These are phyloP conservation scores for Balaeniceps rex DNA, from an alignment of 2,113 vertebrate genomes.

Conservation along the genomic window DNA sequence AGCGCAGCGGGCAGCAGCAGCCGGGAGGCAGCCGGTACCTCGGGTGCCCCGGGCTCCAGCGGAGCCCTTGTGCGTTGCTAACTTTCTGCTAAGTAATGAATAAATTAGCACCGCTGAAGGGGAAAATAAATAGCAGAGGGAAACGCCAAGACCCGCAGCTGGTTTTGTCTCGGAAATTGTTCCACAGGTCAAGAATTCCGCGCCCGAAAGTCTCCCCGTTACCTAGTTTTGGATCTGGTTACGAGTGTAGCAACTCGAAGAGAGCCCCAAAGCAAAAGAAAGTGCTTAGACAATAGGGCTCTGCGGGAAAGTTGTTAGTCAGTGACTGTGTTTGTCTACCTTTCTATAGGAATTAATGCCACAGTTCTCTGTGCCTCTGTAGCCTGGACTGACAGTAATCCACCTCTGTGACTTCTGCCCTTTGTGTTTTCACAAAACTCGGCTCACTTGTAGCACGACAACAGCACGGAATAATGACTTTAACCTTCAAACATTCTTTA, in stretches of 20 bases:
- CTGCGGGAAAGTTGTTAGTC: slow-evolving; percentile 63
- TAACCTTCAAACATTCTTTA: slow-evolving; percentile 67
- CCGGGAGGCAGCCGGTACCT: no score
- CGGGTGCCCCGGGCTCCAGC: no score
- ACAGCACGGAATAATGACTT: slow-evolving; percentile 70
- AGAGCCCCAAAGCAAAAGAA: slow-evolving; percentile 27
- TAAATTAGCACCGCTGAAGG: not conserved
- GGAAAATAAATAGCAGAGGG: not conserved
- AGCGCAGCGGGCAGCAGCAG: not conserved
- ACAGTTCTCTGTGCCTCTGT: slow-evolving; percentile 30
- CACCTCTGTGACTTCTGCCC: slow-evolving; percentile 68
- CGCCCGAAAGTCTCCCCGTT: slow-evolving; percentile 10
- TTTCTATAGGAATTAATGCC: slow-evolving; percentile 73
- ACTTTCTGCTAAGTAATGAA: slow-evolving; percentile 33
- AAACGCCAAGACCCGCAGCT: not conserved
- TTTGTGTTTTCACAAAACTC: slow-evolving; percentile 69
- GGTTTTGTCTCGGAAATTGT: not conserved
- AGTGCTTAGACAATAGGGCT: slow-evolving; percentile 54
- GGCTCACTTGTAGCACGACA: slow-evolving; percentile 69
- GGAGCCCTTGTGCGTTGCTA: not conserved
- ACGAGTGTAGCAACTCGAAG: slow-evolving; percentile 28
- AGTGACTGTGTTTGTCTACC: slow-evolving; percentile 66
- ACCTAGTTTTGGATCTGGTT: slow-evolving; percentile 11
- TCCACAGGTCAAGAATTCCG: not conserved
- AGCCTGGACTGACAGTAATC: slow-evolving; percentile 70